These are phyloP conservation scores for Boloria euphrosyne DNA, from an alignment of 2,888 invertebrate species.

Conservation along the genomic window DNA sequence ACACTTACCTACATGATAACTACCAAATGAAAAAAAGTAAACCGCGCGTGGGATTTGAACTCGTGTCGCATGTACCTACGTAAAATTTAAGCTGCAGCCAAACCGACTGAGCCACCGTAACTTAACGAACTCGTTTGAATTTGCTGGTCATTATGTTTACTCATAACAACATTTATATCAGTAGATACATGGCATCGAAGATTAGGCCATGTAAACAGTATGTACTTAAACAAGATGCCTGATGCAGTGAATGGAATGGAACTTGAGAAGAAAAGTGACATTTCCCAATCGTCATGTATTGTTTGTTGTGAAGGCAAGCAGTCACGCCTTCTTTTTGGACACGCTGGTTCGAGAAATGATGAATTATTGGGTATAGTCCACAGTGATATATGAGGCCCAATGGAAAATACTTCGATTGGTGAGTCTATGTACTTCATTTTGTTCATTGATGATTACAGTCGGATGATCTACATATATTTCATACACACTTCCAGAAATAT, in stretches of 20 bases:
- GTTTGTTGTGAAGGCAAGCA: conserved; percentile 35
- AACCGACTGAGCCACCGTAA: too few relatives aligned
- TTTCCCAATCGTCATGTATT: conserved; percentile 20
- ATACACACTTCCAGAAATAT: neutral
- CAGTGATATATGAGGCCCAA: conserved; percentile 27
- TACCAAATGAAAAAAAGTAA: too few relatives aligned
- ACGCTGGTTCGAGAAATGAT: conserved; percentile 17
- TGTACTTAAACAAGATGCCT: conserved; percentile 26
- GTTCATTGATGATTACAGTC: too few relatives aligned
- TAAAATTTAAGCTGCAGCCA: too few relatives aligned
- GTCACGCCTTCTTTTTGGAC: conserved; percentile 27
- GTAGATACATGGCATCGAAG: conserved; percentile 32
- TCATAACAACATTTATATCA: conserved; percentile 19
- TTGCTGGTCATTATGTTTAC: too few relatives aligned
- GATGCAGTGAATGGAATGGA: conserved; percentile 29
- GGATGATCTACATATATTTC: too few relatives aligned
- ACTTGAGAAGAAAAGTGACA: conserved; percentile 25
- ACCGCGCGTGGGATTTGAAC: too few relatives aligned
- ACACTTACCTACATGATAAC: too few relatives aligned
- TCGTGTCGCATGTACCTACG: too few relatives aligned
- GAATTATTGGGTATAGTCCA: conserved; percentile 27
- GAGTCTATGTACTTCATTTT: neutral
- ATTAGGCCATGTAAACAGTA: conserved; percentile 32
- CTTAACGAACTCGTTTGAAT: too few relatives aligned
- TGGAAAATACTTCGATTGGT: conserved; percentile 11